phyloP scores from a whole-genome alignment of 2,797 vertebrate species.

The Falco concolor region DNA sequence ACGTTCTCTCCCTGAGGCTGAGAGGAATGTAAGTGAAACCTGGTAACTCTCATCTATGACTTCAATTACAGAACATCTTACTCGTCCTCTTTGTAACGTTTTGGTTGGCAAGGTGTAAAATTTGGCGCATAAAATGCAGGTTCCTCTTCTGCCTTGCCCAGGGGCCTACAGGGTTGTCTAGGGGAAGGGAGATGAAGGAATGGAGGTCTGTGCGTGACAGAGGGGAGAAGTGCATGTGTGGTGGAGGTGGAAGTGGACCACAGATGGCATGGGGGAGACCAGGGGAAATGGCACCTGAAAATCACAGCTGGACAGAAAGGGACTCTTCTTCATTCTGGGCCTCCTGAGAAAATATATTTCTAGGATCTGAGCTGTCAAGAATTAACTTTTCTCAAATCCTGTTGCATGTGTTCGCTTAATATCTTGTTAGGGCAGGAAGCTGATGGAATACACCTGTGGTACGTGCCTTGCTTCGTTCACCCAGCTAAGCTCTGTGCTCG shows the following conservation, averaged over 20 bases:
- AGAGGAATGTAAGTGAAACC: neutral
- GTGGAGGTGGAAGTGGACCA: neutral
- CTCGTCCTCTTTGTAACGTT: neutral
- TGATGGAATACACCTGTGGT: rapidly evolving
- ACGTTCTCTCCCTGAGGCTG: neutral
- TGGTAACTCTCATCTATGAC: neutral
- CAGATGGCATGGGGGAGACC: rapidly evolving
- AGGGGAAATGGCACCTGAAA: neutral
- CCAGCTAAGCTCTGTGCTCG: conserved; percentile 48
- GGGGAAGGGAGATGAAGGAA: neutral
- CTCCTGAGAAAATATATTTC: neutral
- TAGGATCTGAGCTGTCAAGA: neutral
- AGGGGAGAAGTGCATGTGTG: too few species aligned
- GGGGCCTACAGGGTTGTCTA: neutral
- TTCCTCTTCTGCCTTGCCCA: neutral
- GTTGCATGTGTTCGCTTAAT: rapidly evolving
- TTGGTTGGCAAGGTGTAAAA: rapidly evolving
- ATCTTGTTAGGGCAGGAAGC: neutral
- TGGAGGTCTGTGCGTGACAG: neutral
- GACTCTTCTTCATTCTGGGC: neutral
- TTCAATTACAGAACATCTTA: neutral
- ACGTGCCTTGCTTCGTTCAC: rapidly evolving
- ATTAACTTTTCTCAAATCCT: neutral
- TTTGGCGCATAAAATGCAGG: rapidly evolving
- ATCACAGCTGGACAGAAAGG: neutral